Base-by-base conservation (phyloP, 2,888 invertebrate genomes). In the Drosophila putrida region DNA sequence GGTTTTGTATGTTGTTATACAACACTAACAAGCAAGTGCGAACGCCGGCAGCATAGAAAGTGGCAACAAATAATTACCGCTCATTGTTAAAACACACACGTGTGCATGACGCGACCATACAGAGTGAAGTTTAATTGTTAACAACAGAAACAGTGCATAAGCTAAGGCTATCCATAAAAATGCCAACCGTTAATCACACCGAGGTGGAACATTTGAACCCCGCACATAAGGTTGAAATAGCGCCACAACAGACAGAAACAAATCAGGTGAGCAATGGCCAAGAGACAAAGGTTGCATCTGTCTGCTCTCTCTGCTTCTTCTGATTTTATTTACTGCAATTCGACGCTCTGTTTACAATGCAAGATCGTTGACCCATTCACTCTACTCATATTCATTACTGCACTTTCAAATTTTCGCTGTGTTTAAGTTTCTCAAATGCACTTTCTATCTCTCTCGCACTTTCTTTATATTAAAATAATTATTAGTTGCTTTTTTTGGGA, bases 161-260 rank as follows among this genome's bases (percentile, higher is more conserved):
- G 28, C 27, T 8, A 43, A 43, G 8, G 25, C 49, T 33, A 13
- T 41, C 41, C 20, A 43, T 54, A 58, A 80, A 60, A 39, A 89
- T 90, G 85, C 46, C 71, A 35, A 47, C 8, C 44, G 54, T 35
- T 46, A 59, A 71, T 53, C 58, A 51, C 20, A 64, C 57, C 6
- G 88, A 88, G 51, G 67, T 39, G 28, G 77, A 86, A 65, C 81
- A 73, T 53, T 73, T 86, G 47, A 87, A 83, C 47, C 69, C 78
- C 10, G 59, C 54, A 43, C 66, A 60, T 41, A 86, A 88, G 46
- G 71, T 71, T 44, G 90, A 83, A 70, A 69, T 88, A 58, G 59
- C 73, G 11, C 38, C 71, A 50, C 50, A 58, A 20, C 90, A 89
- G 53, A 84, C 84, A 61, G 71, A 83, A 47, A 10, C 51, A 10